Evolutionary conservation across 2,888 invertebrate species (phyloP), one percentile per base, ranked within the genome.

Genomic region (Leptarthrus brevirostris): DNA sequence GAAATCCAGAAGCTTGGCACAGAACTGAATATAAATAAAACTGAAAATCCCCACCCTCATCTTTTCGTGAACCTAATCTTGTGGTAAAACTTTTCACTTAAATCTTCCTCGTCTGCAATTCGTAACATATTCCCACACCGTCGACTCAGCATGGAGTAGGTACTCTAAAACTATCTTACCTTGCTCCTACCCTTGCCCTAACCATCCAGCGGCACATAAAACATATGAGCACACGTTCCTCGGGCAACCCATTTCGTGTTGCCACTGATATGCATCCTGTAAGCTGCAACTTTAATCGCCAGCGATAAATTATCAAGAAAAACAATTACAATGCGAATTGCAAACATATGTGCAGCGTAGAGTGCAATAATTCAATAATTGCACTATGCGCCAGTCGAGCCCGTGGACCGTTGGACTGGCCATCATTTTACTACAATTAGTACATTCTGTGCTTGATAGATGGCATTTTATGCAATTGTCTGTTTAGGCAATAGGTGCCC

Each of bases 71-170:
- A 69, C 22, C 30, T 69, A 69, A 69, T 69, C 69, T 69, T 52
- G 49, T 69, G 30, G 69, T 18, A 69, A 34, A 69, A 69, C 69
- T 69, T 69, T 69, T 49, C 69, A 69, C 69, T 69, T 69, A 69
- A 69, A 69, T 69, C 69, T 69, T 34, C 34, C 30, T 30, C 52
- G 49, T 69, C 69, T 69, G 30, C 52, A 30, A 36, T 26, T 26
- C 66, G n/a, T 3, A n/a, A 44, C 6, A 30, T 52, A 20, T 49
- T 52, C 30, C n/a, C n/a, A 14, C 20, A 20, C n/a, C n/a, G n/a
- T n/a, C n/a, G n/a, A n/a, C n/a, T n/a, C n/a, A n/a, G n/a, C n/a
- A n/a, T n/a, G n/a, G n/a, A n/a, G 18, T 18, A 40, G 2, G 36
- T 40, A 20, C 61, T 40, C 18, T 18, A n/a, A 40, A 20, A 47